Conservation (phyloP, 2,888 invertebrate genomes). For the Sinotaia quadrata region DNA sequence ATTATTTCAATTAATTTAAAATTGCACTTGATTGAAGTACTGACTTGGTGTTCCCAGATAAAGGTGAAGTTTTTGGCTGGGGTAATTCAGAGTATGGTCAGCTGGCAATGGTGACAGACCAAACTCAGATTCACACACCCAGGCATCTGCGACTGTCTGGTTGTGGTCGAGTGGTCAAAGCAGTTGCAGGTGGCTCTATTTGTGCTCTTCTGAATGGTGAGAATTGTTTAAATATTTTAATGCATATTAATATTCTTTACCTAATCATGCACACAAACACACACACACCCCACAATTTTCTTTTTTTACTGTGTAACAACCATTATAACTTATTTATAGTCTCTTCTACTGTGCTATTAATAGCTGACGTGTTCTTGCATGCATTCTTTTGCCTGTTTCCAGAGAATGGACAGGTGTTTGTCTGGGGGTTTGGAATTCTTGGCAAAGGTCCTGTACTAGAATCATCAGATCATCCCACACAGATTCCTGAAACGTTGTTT, state of each 20-base stretch:
- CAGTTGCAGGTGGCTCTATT: conserved; percentile 89
- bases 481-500: conserved; percentile 86
- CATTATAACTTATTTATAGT: too few species aligned
- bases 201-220: conserved; percentile 87
- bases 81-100: conserved; percentile 96
- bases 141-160: conserved; percentile 76
- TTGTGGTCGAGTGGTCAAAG: conserved; percentile 82
- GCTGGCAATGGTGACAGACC: conserved; percentile 75
- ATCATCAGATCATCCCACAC: conserved; percentile 79
- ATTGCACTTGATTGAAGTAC: too few species aligned
- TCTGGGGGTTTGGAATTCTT: conserved; percentile 94
- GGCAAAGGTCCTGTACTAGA: conserved; percentile 89
- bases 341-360: too few species aligned
- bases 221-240: too few species aligned
- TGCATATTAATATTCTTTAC: too few species aligned
- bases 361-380: too few species aligned
- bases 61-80: conserved; percentile 96
- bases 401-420: conserved; percentile 88
- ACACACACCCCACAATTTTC: not conserved
- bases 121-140: conserved; percentile 82
- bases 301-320: not conserved
- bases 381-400: conserved; percentile 39
- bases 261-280: too few species aligned
- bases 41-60: conserved; percentile 75
- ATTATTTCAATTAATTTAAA: not conserved